Base-by-base conservation (phyloP, 2,888 invertebrate species). In the Theodoxus fluviatilis region DNA sequence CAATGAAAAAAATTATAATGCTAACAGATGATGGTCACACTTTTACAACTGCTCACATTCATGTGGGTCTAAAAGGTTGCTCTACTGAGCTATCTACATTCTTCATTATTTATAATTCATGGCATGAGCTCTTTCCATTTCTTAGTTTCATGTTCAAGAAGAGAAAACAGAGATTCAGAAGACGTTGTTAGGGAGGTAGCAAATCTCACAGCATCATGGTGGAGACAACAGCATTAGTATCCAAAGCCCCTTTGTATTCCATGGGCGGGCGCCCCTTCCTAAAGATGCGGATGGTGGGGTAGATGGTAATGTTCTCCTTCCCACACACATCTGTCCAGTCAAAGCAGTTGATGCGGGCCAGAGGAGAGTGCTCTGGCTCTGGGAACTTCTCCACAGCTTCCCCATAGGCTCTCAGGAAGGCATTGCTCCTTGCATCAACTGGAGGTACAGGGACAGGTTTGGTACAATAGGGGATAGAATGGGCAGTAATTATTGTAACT, bases 291-390 rank as follows among this genome's bases (percentile, higher is more conserved):
- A 84, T 31, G 0, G 79, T 79, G 0, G 85, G 85, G 71, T 81
- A 85, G 7, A 71, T 71, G 7, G 78, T 79, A 25, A 85, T 79
- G 61, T 82, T 81, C 68, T 80, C 75, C 9, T 77, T 75, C n/a
- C 70, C 76, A 74, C 85, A 85, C 2, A 85, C 79, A 73, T 85
- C 84, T 25, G 83, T 84, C 83, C 84, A 84, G 71, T 85, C 85
- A 70, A 75, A 81, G 72, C 85, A 85, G 71, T 84, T 83, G 4
- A 85, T 78, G 0, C 79, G 72, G 4, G 79, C 80, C 67, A 84
- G 63, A 1, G 75, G 78, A 38, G 75, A 66, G 9, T 64, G 49
- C 6, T 70, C 66, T n/a, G 75, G 73, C 1, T 72, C 71, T 3
- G 70, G 69, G 6, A 81, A 68, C n/a, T 70, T 74, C 22, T 70